Evolutionary conservation across 2,113 vertebrate genomes (phyloP).

Genomic region (Sorex fumeus): DNA sequence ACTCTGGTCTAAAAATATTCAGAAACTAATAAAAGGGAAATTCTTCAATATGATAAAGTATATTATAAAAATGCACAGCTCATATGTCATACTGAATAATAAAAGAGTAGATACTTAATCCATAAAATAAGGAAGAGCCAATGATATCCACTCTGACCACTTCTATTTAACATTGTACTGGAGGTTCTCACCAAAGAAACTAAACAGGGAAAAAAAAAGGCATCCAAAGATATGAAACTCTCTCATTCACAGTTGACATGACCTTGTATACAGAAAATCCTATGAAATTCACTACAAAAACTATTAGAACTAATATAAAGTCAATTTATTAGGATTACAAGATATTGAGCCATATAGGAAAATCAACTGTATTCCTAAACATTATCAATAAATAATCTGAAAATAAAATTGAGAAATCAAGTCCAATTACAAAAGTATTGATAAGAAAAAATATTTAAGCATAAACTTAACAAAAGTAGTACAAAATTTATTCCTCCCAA

Average conservation of each 20-base stretch:
- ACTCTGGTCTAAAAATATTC: not conserved
- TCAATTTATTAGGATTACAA: not conserved
- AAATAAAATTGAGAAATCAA: conserved; percentile 4
- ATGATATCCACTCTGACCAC: not conserved
- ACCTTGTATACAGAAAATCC: not conserved
- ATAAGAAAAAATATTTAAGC: not conserved
- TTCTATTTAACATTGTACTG: not conserved
- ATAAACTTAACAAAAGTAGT: conserved; percentile 5
- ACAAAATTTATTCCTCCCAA: not conserved
- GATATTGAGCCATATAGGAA: not conserved
- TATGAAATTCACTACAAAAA: not conserved
- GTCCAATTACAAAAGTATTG: not conserved
- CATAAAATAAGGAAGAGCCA: not conserved
- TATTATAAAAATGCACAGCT: not conserved
- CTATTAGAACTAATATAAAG: not conserved
- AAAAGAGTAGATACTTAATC: not conserved
- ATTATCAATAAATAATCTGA: not conserved
- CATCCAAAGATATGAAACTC: not conserved
- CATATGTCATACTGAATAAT: not conserved
- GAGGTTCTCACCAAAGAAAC: not conserved
- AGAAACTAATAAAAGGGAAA: conserved; percentile 5
- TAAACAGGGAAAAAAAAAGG: not conserved
- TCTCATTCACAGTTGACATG: not conserved
- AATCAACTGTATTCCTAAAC: not conserved
- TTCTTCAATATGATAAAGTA: not conserved